Evolutionary conservation across 2,888 invertebrate species (phyloP).

Genomic region (Leptogaster cylindrica): DNA sequence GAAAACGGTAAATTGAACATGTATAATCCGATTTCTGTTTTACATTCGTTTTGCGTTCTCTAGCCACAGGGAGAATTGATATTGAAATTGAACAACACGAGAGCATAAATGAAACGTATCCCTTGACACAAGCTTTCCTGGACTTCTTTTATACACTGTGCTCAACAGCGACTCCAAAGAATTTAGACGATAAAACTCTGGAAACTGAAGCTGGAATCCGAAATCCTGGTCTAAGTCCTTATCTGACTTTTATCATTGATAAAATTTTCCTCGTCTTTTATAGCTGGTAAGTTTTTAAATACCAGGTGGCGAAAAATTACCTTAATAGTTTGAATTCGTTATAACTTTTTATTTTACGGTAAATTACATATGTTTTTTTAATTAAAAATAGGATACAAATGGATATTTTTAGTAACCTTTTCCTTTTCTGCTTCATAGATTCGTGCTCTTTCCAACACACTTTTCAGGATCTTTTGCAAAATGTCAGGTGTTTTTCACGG

Average conservation of each 20-base stretch:
- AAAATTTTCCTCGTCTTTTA: constrained; percentile 81
- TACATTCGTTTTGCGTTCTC: constrained; percentile 2
- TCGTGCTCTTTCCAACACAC: no score
- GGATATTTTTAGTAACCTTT: no score
- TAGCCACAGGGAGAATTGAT: constrained; percentile 66
- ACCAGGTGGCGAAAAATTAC: no score
- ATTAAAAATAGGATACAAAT: no score
- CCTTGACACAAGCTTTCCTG: constrained; percentile 82
- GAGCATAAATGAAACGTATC: constrained; percentile 87
- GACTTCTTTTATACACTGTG: constrained; percentile 76
- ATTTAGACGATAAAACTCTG: no score
- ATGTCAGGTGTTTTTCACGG: no score
- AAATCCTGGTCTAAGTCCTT: constrained; percentile 87
- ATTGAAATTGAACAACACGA: constrained; percentile 93
- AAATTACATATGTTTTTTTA: no score
- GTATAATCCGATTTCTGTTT: neutral
- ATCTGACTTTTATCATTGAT: constrained; percentile 80
- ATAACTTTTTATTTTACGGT: no score
- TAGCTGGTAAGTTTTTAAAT: constrained; percentile 56
- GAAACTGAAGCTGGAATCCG: constrained; percentile 82
- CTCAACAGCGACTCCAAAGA: constrained; percentile 72
- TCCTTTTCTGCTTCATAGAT: no score
- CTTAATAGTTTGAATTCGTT: no score
- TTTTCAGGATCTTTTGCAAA: no score
- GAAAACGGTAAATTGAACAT: constrained; percentile 60